Percentiles rank a stretch among this genome's conserved stretches.
These are phyloP conservation scores for Cyrtorhinus lividipennis DNA, from an alignment of 1,140 invertebrate genomes.

Conservation along the genomic window DNA sequence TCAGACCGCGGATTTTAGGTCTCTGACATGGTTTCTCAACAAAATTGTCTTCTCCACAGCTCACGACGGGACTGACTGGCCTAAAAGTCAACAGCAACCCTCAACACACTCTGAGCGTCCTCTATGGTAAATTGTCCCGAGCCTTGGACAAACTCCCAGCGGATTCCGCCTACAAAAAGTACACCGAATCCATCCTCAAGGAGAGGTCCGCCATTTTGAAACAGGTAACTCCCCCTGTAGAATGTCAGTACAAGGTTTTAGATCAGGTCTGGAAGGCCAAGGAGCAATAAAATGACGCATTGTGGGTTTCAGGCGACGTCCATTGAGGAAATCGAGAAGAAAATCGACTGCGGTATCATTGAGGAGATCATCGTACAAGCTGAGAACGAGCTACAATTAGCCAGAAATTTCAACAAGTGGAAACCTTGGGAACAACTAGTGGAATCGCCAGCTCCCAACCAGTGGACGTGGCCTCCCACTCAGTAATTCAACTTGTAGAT, in stretches of 20 bases:
- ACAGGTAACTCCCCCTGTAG: no score
- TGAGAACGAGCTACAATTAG: slow-evolving; percentile 70
- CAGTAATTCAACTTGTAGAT: slow-evolving; percentile 27
- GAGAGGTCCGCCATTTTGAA: slow-evolving; percentile 56
- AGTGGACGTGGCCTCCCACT: slow-evolving; percentile 87
- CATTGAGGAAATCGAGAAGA: slow-evolving; percentile 55
- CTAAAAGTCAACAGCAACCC: slow-evolving; percentile 61
- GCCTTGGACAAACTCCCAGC: slow-evolving; percentile 68
- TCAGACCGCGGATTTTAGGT: no score
- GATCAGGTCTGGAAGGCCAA: no score
- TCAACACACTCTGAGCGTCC: slow-evolving; percentile 51
- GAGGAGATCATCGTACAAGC: slow-evolving; percentile 86
- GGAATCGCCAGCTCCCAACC: slow-evolving; percentile 54
- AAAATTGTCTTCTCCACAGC: not conserved
- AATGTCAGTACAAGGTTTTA: no score
- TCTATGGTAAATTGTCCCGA: slow-evolving; percentile 74
- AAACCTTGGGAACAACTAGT: slow-evolving; percentile 85
- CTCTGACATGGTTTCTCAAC: no score
- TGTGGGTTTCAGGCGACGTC: slow-evolving; percentile 38
- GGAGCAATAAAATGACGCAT: no score
- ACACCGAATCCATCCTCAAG: slow-evolving; percentile 70
- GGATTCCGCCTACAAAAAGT: slow-evolving; percentile 63
- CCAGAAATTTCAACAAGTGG: slow-evolving; percentile 72
- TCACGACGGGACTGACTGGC: slow-evolving; percentile 63
- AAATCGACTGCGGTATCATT: slow-evolving; percentile 79